Conservation (phyloP, 1,140 invertebrate species). For the Goniozus legneri region DNA sequence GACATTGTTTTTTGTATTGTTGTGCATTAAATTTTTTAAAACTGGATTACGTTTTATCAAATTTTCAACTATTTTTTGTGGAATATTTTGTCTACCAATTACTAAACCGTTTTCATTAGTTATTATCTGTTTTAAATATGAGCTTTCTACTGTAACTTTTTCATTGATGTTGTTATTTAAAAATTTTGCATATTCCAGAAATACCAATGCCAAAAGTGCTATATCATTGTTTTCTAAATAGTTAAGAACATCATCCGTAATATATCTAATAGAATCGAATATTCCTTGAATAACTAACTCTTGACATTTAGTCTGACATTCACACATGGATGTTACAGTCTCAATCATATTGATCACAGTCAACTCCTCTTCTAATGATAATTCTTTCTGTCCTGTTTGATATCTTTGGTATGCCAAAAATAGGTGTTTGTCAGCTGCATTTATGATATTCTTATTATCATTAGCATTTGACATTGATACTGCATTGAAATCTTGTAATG, state of each 20-base stretch:
- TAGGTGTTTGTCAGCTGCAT: too few relatives aligned
- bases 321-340: slow-evolving; percentile 34
- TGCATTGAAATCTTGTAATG: slow-evolving; percentile 51
- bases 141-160: slow-evolving; percentile 1
- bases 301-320: slow-evolving; percentile 23
- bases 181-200: slow-evolving; percentile 28
- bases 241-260: slow-evolving; percentile 30
- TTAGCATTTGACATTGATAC: slow-evolving; percentile 55
- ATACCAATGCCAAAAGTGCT: slow-evolving; percentile 43
- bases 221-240: slow-evolving; percentile 49
- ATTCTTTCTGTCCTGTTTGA: neutral
- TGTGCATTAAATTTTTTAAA: slow-evolving; percentile 39
- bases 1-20: slow-evolving; percentile 49
- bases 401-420: slow-evolving; percentile 31
- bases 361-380: slow-evolving; percentile 11
- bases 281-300: slow-evolving; percentile 37
- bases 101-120: slow-evolving; percentile 17
- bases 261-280: slow-evolving; percentile 31
- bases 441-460: slow-evolving; percentile 46
- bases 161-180: neutral
- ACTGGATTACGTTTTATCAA: slow-evolving; percentile 24
- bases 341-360: slow-evolving; percentile 37
- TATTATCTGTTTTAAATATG: slow-evolving; percentile 33
- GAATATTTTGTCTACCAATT: slow-evolving; percentile 19
- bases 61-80: slow-evolving; percentile 29